phyloP scores from a whole-genome alignment of 2,888 invertebrate genomes.

The Gymnocheta viridis region DNA sequence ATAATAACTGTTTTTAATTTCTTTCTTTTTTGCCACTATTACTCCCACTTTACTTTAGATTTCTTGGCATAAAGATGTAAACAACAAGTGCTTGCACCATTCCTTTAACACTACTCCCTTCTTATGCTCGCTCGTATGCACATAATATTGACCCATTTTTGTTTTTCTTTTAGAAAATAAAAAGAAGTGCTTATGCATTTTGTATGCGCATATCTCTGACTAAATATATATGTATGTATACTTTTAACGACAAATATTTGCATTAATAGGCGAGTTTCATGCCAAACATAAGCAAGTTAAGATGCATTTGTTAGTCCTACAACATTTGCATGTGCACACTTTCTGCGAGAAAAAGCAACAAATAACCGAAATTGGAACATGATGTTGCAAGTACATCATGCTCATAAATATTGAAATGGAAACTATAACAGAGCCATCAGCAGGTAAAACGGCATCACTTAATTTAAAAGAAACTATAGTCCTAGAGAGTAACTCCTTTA shows the following conservation, averaged over 20 bases:
- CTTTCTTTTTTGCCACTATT: neutral
- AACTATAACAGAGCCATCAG: conserved; percentile 43
- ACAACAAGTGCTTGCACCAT: conserved; percentile 11
- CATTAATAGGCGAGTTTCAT: conserved; percentile 32
- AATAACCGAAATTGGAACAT: conserved; percentile 25
- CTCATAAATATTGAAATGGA: conserved; percentile 13
- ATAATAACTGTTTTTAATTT: conserved; percentile 20
- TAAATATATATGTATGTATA: neutral
- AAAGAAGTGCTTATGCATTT: conserved; percentile 1
- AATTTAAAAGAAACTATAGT: conserved; percentile 2
- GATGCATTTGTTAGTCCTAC: neutral
- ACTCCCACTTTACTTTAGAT: conserved; percentile 24
- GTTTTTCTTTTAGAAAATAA: conserved; percentile 21
- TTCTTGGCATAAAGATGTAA: conserved; percentile 5
- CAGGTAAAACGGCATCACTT: conserved; percentile 30
- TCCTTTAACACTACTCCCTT: conserved; percentile 16
- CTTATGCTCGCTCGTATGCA: conserved; percentile 26
- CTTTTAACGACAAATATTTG: conserved; percentile 41
- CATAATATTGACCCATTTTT: conserved; percentile 62
- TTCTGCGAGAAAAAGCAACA: conserved; percentile 7
- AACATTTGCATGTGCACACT: neutral
- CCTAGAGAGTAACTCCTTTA: neutral
- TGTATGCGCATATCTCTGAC: neutral
- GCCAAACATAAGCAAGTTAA: conserved; percentile 5
- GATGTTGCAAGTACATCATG: conserved; percentile 18